Percentiles rank a stretch among this genome's conserved stretches.
phyloP scores from a whole-genome alignment of 2,888 invertebrate genomes.

The Drosophila neutralis region DNA sequence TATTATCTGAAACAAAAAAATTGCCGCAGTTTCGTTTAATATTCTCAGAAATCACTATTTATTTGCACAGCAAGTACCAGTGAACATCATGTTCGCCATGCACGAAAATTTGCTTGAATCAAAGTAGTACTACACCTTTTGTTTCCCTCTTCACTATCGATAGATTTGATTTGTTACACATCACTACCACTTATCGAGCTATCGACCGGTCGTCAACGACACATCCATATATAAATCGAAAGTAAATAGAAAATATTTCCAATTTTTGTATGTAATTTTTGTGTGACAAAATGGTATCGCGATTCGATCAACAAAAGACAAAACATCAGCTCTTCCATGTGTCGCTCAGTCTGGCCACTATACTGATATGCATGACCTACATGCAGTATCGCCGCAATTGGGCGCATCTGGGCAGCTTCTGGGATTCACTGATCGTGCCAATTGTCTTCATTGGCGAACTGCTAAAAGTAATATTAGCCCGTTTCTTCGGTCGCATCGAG shows the following conservation, averaged over 20 bases:
- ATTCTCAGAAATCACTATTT: not conserved
- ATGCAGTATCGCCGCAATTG: constrained; percentile 83
- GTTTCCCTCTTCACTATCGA: constrained; percentile 11
- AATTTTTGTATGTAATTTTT: constrained; percentile 12
- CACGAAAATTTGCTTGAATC: not conserved
- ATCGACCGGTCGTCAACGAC: constrained; percentile 28
- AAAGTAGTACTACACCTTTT: not conserved
- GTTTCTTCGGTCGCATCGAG: constrained; percentile 79
- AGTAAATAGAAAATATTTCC: constrained; percentile 51
- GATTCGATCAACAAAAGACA: constrained; percentile 84
- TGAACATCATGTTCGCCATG: too few species aligned
- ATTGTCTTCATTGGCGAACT: constrained; percentile 83
- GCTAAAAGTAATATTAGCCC: constrained; percentile 80
- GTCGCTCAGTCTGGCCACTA: constrained; percentile 83
- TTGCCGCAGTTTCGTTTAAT: not conserved
- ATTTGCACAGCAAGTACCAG: not conserved
- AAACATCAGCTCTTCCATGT: constrained; percentile 84
- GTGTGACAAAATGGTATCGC: constrained; percentile 73
- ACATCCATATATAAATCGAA: constrained; percentile 27
- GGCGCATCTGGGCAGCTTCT: constrained; percentile 83
- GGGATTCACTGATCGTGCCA: constrained; percentile 83
- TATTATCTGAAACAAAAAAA: not conserved
- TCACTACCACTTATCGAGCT: constrained; percentile 13
- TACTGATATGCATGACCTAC: constrained; percentile 83
- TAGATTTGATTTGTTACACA: constrained; percentile 16